Conservation (phyloP, 2,888 invertebrate species). For the Drosophila kanekoi region DNA sequence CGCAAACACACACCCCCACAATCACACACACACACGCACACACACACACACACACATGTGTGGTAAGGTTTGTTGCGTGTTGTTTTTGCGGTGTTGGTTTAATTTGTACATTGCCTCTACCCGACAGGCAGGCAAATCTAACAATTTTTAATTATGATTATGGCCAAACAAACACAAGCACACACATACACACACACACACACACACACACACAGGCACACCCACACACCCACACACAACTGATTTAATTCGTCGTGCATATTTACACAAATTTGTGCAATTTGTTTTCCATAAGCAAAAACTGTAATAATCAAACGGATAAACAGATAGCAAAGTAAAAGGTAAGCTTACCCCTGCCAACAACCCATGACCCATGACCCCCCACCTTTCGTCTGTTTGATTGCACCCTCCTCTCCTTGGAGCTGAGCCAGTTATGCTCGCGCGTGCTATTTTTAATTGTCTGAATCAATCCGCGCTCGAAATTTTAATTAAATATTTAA, state of each 20-base stretch:
- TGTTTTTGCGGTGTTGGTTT: conserved; percentile 48
- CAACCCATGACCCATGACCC: too few species aligned
- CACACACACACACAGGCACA: too few species aligned
- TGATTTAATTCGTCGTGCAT: conserved; percentile 49
- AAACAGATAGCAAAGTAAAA: conserved; percentile 19
- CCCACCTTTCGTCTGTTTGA: background rate
- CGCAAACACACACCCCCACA: conserved; percentile 41
- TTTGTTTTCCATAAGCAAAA: conserved; percentile 47
- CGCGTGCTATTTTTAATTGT: conserved; percentile 71
- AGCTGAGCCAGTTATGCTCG: conserved; percentile 21
- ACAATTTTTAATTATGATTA: conserved; percentile 73
- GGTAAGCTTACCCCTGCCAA: background rate
- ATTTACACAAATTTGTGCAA: conserved; percentile 56
- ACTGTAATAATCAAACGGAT: conserved; percentile 41
- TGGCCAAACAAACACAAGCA: conserved; percentile 54
- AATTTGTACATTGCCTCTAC: conserved; percentile 44
- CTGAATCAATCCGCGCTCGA: conserved; percentile 76
- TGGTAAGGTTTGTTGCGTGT: conserved; percentile 51
- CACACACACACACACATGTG: conserved; percentile 3
- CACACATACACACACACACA: background rate
- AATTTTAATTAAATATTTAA: conserved; percentile 79
- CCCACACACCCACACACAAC: background rate
- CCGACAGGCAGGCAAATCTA: conserved; percentile 33
- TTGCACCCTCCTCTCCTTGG: too few species aligned
- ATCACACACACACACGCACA: conserved; percentile 23